These are phyloP conservation scores for Stegodyphus dumicola DNA, from an alignment of 1,140 invertebrate genomes.

Conservation along the genomic window DNA sequence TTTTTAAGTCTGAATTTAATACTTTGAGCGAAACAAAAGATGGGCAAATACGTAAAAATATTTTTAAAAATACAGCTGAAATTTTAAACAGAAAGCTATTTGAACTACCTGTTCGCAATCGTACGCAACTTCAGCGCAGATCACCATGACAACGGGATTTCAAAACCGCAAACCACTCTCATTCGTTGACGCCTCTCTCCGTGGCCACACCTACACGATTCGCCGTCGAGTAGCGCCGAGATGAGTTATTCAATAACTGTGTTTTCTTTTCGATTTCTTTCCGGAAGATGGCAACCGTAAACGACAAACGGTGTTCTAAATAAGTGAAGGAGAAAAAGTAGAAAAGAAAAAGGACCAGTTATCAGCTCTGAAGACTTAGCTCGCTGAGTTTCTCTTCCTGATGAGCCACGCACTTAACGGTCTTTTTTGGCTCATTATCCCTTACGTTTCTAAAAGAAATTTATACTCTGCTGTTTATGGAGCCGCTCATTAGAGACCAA, in stretches of 20 bases:
- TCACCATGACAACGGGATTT: no score
- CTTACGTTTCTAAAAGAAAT: background rate
- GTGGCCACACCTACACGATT: slow-evolving; percentile 7
- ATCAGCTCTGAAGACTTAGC: slow-evolving; percentile 6
- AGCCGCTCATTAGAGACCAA: slow-evolving; percentile 21
- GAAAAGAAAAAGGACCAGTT: slow-evolving; percentile 18
- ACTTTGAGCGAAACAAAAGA: no score
- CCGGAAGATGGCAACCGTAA: background rate
- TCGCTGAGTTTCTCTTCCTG: background rate
- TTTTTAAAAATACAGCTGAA: no score
- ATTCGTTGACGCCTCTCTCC: background rate
- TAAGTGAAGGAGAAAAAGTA: no score
- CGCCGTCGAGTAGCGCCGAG: slow-evolving; percentile 3
- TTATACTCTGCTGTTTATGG: slow-evolving; percentile 34
- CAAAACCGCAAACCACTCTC: no score
- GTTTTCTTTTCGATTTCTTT: slow-evolving; percentile 9
- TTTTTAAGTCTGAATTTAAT: no score
- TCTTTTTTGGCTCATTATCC: slow-evolving; percentile 43
- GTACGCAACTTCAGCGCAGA: no score
- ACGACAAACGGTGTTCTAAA: background rate
- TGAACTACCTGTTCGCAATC: no score
- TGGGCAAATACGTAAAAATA: no score
- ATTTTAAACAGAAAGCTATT: no score
- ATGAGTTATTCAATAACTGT: slow-evolving; percentile 44
- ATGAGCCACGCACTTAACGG: slow-evolving; percentile 44